A percentile compares a stretch with the other conserved stretches of the same genome.
These are phyloP conservation scores for Helicorthomorpha holstii DNA, from an alignment of 1,140 invertebrate genomes.

Conservation along the genomic window DNA sequence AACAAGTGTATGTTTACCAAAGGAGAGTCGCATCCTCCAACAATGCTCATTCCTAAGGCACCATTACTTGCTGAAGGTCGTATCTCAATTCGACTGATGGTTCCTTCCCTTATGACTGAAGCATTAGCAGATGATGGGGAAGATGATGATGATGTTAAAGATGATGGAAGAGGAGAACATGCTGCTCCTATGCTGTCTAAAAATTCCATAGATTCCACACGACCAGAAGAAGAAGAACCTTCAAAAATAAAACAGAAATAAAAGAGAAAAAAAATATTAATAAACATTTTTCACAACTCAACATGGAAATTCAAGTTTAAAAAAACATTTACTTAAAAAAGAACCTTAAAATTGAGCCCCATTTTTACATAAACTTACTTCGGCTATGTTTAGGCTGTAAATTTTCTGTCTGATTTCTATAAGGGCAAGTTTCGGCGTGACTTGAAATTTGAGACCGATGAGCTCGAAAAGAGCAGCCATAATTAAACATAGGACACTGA, in stretches of 20 bases:
- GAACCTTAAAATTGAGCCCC: not conserved
- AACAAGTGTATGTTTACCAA: conserved; percentile 24
- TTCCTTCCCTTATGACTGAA: conserved; percentile 28
- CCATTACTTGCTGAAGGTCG: conserved; percentile 20
- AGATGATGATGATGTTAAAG: conserved; percentile 7
- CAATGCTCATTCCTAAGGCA: conserved; percentile 32
- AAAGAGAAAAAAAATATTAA: too few relatives aligned
- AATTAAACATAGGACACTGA: not conserved
- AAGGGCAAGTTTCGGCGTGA: too few relatives aligned
- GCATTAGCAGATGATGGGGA: conserved; percentile 12
- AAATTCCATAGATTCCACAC: not conserved
- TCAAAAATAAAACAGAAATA: not conserved
- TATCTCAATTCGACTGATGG: conserved; percentile 33
- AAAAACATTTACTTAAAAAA: too few relatives aligned
- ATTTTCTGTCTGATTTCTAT: too few relatives aligned
- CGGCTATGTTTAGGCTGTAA: too few relatives aligned
- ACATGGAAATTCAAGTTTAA: too few relatives aligned
- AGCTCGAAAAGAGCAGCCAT: not conserved
- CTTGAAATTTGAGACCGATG: too few relatives aligned
- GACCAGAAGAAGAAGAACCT: not conserved
- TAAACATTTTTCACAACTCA: too few relatives aligned
- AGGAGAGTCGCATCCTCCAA: conserved; percentile 34
- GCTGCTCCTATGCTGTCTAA: not conserved
- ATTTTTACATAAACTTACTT: not conserved
- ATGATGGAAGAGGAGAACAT: conserved; percentile 9